phyloP scores from a whole-genome alignment of 92 coral and sea anemone genomes.

The Phenganax stokvisi region DNA sequence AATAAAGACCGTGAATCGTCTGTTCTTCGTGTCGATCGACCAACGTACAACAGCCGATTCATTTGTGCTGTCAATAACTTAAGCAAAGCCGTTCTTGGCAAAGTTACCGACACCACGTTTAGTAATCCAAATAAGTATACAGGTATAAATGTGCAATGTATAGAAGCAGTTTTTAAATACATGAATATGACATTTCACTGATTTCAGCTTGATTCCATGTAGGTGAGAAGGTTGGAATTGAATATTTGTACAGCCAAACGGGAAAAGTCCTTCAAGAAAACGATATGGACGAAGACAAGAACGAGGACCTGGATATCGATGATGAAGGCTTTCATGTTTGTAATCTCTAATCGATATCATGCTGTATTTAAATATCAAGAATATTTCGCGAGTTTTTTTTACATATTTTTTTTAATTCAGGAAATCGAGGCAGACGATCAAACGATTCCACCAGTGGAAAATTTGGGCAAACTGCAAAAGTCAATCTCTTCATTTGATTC shows the following conservation, averaged over 20 bases:
- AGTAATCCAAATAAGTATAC: conserved; percentile 19
- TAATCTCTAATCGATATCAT: background rate
- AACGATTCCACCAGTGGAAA: background rate
- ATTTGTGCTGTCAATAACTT: conserved; percentile 31
- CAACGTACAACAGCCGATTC: conserved; percentile 10
- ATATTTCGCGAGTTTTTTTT: background rate
- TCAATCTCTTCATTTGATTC: background rate
- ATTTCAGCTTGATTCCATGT: background rate
- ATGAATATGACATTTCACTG: background rate
- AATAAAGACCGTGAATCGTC: conserved; percentile 36
- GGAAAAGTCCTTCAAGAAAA: conserved; percentile 1
- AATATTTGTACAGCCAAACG: conserved; percentile 1
- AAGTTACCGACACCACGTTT: background rate
- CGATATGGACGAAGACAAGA: background rate
- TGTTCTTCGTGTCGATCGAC: background rate
- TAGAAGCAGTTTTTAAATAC: background rate
- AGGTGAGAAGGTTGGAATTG: conserved; percentile 17
- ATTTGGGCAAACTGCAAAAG: background rate
- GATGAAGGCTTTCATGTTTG: conserved; percentile 20
- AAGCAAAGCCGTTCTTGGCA: conserved; percentile 33
- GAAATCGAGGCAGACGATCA: background rate
- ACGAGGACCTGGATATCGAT: background rate
- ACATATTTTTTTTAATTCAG: background rate
- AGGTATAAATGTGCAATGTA: conserved; percentile 9
- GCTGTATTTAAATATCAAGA: background rate